These are phyloP conservation scores for Odontocerum albicorne DNA, from an alignment of 2,888 invertebrate genomes.

Conservation along the genomic window DNA sequence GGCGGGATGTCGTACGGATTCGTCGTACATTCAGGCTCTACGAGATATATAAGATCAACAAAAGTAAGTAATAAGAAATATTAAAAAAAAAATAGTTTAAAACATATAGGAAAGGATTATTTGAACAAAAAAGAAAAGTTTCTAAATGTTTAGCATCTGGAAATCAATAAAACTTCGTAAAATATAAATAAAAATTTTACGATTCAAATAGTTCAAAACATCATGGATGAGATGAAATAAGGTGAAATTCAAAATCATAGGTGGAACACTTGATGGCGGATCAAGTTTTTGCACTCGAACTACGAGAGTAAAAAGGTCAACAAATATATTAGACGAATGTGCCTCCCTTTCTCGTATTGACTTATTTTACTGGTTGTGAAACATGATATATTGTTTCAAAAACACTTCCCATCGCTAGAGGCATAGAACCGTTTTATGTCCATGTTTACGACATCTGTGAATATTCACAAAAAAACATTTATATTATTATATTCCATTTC, in stretches of 20 bases:
- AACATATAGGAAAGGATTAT: no score
- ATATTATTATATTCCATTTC: slow-evolving; percentile 2
- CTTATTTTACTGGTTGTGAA: neutral
- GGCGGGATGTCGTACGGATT: no score
- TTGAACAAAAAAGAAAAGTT: no score
- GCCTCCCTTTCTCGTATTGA: neutral
- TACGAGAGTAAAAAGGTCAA: no score
- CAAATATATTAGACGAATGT: neutral
- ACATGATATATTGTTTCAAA: slow-evolving; percentile 1
- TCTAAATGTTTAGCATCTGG: no score
- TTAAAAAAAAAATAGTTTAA: no score
- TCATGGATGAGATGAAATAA: slow-evolving; percentile 1
- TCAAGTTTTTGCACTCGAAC: no score
- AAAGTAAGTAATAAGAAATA: no score
- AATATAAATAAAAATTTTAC: neutral
- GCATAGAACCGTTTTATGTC: neutral
- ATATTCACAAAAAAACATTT: slow-evolving; percentile 14
- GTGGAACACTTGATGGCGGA: neutral
- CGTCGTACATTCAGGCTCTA: no score
- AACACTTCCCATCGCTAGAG: slow-evolving; percentile 4
- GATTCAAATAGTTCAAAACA: neutral
- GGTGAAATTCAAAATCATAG: neutral
- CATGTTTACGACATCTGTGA: slow-evolving; percentile 8
- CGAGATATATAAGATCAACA: no score
- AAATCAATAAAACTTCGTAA: no score